Conservation (phyloP, 2,113 vertebrate species). For the Ahaetulla prasina region DNA sequence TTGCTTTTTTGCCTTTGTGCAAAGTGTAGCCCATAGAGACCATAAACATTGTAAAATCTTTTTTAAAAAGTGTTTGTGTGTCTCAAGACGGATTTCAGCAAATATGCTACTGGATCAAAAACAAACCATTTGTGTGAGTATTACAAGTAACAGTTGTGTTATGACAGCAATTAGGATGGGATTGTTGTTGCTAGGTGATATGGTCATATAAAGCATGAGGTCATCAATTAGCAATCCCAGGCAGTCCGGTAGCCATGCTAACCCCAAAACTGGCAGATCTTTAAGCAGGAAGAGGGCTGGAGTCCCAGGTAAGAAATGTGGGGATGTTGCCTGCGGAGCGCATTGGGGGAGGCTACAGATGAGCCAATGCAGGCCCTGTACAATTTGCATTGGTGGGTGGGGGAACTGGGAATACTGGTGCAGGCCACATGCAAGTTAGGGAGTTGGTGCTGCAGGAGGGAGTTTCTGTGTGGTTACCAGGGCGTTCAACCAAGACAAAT, state of each 20-base stretch:
- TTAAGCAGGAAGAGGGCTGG: background rate
- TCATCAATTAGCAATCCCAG: background rate
- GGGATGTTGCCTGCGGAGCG: background rate
- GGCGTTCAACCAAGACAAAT: background rate
- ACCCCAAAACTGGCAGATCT: background rate
- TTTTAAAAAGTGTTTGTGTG: background rate
- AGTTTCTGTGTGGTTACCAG: background rate
- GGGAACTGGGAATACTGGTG: background rate
- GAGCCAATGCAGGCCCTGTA: background rate
- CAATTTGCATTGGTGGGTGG: background rate
- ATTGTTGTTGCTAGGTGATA: background rate
- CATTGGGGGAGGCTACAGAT: background rate
- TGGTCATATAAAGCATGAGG: background rate
- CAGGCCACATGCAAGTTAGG: background rate
- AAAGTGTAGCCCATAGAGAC: background rate
- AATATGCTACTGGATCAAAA: background rate
- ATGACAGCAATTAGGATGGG: background rate
- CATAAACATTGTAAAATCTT: background rate
- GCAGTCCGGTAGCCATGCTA: background rate
- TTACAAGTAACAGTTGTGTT: background rate
- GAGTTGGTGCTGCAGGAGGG: background rate
- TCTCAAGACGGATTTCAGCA: background rate
- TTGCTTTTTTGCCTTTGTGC: background rate
- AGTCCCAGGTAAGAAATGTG: background rate
- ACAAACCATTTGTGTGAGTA: background rate